These are phyloP conservation scores for Metopolophium dirhodum DNA, from an alignment of 1,140 invertebrate species.

Conservation along the genomic window DNA sequence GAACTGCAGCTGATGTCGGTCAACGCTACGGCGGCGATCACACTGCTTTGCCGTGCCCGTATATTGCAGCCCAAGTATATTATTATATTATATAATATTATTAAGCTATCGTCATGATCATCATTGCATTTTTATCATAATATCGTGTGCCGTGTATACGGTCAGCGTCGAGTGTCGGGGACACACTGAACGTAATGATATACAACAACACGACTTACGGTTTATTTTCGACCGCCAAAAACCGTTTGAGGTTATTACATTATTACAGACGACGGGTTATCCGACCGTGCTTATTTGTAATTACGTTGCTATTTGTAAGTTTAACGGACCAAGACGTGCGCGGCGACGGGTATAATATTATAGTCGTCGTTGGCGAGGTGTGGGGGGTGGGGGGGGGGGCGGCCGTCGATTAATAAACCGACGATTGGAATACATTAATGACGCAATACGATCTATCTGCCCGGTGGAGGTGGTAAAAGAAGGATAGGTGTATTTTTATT, in stretches of 20 bases:
- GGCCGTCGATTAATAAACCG: slow-evolving; percentile 2
- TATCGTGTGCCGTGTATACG: no score
- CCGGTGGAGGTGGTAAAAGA: neutral
- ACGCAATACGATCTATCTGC: neutral
- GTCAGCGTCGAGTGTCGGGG: no score
- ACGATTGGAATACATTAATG: slow-evolving; percentile 22
- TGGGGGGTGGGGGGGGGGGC: neutral
- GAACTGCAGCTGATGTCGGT: slow-evolving; percentile 9
- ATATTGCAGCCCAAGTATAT: neutral
- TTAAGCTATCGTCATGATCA: no score
- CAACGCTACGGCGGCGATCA: neutral
- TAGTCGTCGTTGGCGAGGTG: neutral
- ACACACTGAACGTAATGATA: neutral
- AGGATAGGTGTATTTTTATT: neutral
- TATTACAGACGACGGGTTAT: neutral
- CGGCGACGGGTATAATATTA: neutral
- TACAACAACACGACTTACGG: neutral
- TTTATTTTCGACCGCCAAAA: slow-evolving; percentile 35
- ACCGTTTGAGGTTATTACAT: neutral
- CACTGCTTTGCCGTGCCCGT: no score
- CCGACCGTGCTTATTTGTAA: neutral
- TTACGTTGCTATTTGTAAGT: slow-evolving; percentile 51
- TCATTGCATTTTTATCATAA: no score
- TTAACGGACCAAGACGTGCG: slow-evolving; percentile 50
- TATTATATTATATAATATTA: no score